Base-by-base conservation (phyloP, 2,113 vertebrate species). In the Perccottus glenii region DNA sequence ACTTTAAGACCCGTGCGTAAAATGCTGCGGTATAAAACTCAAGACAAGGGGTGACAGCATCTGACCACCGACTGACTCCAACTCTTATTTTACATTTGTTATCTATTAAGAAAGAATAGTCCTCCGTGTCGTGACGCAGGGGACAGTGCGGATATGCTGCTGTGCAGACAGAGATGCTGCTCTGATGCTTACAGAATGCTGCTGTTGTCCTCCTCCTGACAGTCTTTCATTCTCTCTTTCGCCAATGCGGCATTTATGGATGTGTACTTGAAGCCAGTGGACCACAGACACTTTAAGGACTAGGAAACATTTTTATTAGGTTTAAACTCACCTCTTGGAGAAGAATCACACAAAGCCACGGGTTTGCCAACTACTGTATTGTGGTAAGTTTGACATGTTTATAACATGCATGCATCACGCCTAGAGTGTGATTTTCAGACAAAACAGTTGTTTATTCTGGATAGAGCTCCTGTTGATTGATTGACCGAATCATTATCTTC, bases 1-100 rank as follows among this genome's bases (percentile, higher is more conserved):
- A 9, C 90, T 91, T 90, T 91, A 90, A 92, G 82, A 76, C 38
- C 33, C 49, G 63, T 69, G 64, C 57, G 9, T 57, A 60, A 32
- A 62, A 72, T 32, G 15, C 78, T 80, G 82, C 88, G 74, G 70
- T 67, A 50, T 61, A 51, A 65, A 77, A 61, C 50, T 67, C 19
- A 27, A 27, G 65, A 68, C 6, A 40, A 9, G 44, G 38, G 58
- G 38, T 50, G 64, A 55, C 48, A 36, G 4, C 47, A 27, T 15
- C 16, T 50, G n/a, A 50, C 8, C 14, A 50, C n/a, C 8, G n/a
- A 50, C 6, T 7, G n/a, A 27, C 14, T 15, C 2, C 9, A 7
- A 3, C 9, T 16, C 2, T 4, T 8, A 14, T 50, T 50, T 50
- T 15, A 19, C 4, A 15, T 9, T 5, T 19, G 15, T 9, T 15